phyloP scores from a whole-genome alignment of 2,888 invertebrate species.

The Lymantria monacha region DNA sequence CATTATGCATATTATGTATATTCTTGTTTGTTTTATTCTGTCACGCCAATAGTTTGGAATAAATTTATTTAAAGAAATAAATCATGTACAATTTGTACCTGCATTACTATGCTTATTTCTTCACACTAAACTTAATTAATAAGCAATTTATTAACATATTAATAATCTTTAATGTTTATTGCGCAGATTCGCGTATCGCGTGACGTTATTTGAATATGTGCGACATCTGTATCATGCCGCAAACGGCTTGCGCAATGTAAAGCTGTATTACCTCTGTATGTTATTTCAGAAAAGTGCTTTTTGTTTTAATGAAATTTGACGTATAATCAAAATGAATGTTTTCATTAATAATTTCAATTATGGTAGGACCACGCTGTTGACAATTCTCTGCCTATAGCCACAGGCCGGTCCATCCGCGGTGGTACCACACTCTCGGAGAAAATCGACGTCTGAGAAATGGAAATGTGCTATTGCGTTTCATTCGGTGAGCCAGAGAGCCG shows the following conservation, averaged over 20 bases:
- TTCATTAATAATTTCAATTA: too few relatives aligned
- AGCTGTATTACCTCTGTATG: not conserved
- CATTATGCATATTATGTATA: not conserved
- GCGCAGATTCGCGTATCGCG: slow-evolving; percentile 10
- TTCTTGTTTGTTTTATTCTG: not conserved
- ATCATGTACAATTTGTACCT: slow-evolving; percentile 8
- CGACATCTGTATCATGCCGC: slow-evolving; percentile 6
- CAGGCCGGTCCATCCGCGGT: too few relatives aligned
- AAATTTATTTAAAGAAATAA: not conserved
- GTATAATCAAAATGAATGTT: too few relatives aligned
- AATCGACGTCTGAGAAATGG: too few relatives aligned
- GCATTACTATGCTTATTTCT: slow-evolving; percentile 8
- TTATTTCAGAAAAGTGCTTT: too few relatives aligned
- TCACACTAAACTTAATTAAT: slow-evolving; percentile 11
- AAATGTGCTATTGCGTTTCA: too few relatives aligned
- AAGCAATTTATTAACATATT: slow-evolving; percentile 10
- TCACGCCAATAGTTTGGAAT: not conserved
- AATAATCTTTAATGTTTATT: slow-evolving; percentile 12
- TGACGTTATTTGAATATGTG: slow-evolving; percentile 3
- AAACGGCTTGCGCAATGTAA: slow-evolving; percentile 9
- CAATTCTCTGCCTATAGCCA: too few relatives aligned
- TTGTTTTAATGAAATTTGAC: too few relatives aligned
- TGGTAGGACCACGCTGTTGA: too few relatives aligned
- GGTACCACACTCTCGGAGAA: too few relatives aligned
- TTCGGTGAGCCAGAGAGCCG: too few relatives aligned